Evolutionary conservation across 2,888 invertebrate genomes (phyloP), one percentile per base, ranked within the genome.

Genomic region (Ischnus inquisitorius): DNA sequence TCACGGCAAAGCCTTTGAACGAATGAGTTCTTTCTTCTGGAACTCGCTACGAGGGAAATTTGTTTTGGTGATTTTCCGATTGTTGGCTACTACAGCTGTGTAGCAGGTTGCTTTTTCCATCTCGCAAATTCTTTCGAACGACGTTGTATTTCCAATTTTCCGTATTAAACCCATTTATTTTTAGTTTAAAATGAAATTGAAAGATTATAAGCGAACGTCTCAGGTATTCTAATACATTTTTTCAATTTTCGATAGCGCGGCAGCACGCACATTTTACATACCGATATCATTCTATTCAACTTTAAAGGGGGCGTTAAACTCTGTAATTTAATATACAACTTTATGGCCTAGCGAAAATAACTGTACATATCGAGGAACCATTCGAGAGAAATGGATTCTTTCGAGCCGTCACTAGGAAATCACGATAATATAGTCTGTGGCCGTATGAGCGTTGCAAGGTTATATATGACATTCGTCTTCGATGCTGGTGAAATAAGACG

Each of bases 391-490:
- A 12, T 6, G 25, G 28, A 28, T 25, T 14, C 8, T 22, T 22
- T 14, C 22, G 14, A 1, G n/a, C 14, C 22, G 25, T 25, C 22
- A 22, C 25, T n/a, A 5, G 57, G 1, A 3, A n/a, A 1, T 60
- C 28, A 25, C 25, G 57, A 60, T 60, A 25, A 60, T 60, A 60
- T 25, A 60, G 57, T 60, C 57, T n/a, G n/a, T 22, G 4, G 3
- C 10, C 14, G 57, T 28, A 25, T 28, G 57, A 60, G 57, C 14
- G 57, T 60, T 28, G 25, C 25, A 5, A 60, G 0, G 43, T 28
- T n/a, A 16, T 19, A 62, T 48, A 34, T 62, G 34, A 19, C 74
- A 62, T 74, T 60, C 46, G 34, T 74, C 46, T 46, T 74, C 74
- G 62, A 46, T 62, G 74, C 46, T 34, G 62, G 34, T n/a, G 22